These are phyloP conservation scores for Pungitius pungitius DNA, from an alignment of 2,113 vertebrate genomes.

Conservation along the genomic window DNA sequence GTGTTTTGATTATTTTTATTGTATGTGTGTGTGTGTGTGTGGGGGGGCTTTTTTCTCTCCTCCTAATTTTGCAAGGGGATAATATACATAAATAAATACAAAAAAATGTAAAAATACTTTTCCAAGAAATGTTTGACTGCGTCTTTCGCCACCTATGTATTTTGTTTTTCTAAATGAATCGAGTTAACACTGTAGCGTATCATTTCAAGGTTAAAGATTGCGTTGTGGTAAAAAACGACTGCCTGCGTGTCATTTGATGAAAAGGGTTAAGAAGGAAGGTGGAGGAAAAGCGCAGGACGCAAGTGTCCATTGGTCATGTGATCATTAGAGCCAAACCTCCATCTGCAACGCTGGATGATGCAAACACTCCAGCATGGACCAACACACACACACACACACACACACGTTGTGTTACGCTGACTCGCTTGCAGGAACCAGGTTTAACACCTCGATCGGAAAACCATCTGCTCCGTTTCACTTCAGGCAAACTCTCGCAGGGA, in stretches of 20 bases:
- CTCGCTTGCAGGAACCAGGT: constrained; percentile 20
- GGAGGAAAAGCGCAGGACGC: constrained; percentile 20
- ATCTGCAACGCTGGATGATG: constrained; percentile 61
- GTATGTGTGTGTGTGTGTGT: neutral
- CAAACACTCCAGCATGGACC: constrained; percentile 28
- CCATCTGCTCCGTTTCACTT: constrained; percentile 59
- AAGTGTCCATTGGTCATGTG: constrained; percentile 60
- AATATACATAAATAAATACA: neutral
- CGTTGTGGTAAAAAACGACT: neutral
- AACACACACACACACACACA: neutral
- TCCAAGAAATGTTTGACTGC: neutral
- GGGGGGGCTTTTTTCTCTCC: neutral
- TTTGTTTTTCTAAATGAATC: neutral
- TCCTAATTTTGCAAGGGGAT: neutral
- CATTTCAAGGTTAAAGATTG: neutral
- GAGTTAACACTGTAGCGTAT: neutral
- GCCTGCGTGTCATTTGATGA: constrained; percentile 4
- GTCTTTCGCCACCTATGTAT: neutral
- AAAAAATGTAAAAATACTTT: neutral
- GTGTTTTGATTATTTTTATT: neutral
- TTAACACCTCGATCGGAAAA: constrained; percentile 21
- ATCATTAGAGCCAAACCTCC: constrained; percentile 64
- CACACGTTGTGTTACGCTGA: neutral
- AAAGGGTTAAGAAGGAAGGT: constrained; percentile 3
- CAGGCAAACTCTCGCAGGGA: neutral